Conservation (phyloP, 2,888 invertebrate species). For the Euplagia quadripunctaria region DNA sequence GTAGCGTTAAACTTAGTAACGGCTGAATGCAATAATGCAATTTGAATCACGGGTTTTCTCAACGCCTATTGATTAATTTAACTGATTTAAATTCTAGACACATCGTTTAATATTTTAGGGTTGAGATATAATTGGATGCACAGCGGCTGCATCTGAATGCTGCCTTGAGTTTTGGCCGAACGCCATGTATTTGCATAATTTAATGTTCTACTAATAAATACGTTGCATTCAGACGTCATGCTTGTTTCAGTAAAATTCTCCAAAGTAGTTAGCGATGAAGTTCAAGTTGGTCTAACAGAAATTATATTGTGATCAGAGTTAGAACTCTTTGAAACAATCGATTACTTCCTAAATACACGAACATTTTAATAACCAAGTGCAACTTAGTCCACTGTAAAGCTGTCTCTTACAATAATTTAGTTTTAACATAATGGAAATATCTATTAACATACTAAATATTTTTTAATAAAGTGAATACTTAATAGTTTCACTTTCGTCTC, state of each 20-base stretch:
- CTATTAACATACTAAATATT: too few species aligned
- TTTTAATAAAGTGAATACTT: too few species aligned
- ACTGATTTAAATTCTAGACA: constrained; percentile 77
- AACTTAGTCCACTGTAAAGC: too few species aligned
- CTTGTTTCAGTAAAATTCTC: constrained; percentile 21
- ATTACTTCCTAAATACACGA: too few species aligned
- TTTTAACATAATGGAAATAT: too few species aligned
- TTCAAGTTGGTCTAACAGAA: neutral
- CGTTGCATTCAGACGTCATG: constrained; percentile 57
- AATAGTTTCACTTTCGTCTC: too few species aligned
- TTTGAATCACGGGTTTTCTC: constrained; percentile 2
- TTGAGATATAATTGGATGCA: constrained; percentile 83
- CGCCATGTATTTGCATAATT: constrained; percentile 80
- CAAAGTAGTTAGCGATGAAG: neutral
- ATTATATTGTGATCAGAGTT: too few species aligned
- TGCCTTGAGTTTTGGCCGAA: constrained; percentile 75
- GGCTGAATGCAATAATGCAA: neutral
- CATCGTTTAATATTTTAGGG: constrained; percentile 83
- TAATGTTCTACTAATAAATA: constrained; percentile 72
- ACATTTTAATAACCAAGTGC: too few species aligned
- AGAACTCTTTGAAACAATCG: too few species aligned
- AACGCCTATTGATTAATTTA: constrained; percentile 69
- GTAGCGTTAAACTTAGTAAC: too few species aligned
- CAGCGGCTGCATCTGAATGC: constrained; percentile 79
- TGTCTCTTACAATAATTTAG: too few species aligned